Evolutionary conservation across 2,888 invertebrate species (phyloP), one percentile per base, ranked within the genome.

Genomic region (Choreutis nemorana): DNA sequence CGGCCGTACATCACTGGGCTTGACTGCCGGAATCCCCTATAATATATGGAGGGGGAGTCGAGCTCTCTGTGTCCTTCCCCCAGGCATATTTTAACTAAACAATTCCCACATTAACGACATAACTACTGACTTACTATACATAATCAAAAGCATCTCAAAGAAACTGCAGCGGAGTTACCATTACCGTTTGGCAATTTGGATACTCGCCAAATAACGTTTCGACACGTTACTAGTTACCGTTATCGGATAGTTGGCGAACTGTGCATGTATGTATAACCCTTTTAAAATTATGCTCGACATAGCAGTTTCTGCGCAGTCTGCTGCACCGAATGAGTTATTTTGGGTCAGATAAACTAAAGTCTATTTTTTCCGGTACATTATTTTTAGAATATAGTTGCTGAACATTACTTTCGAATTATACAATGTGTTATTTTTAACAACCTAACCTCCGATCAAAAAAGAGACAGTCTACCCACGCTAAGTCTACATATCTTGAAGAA

Each of bases 121-220:
- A 5, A 18, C 8, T 18, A 18, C 4, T 5, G 5, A 18, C 18
- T 18, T 50, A 42, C 42, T 39, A 43, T 53, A 60, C 52, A 55
- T 60, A 64, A 61, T 64, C 59, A 57, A 55, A 50, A 54, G 52
- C 55, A 58, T 57, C 55, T 55, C 49, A 44, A 50, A 53, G 47
- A 50, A 53, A 54, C 44, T 53, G 50, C 50, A 58, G 43, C 33
- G 36, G 33, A 41, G 44, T 43, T 40, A 39, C 45, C 45, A 28
- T 31, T 40, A 39, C 45, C 45, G 28, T 31, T 44, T 39, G 36
- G 42, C 42, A 41, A 49, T 46, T 58, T 72, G 71, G 65, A 54
- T 33, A 32, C 30, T 28, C 32, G 68, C 67, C 71, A 70, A 60
- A 45, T 50, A 50, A 55, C 46, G 40, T 51, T 50, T 48, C 45